A percentile compares a stretch with the other conserved stretches of the same genome.
Conservation (phyloP, 2,797 vertebrate genomes). For the Pseudochirops cupreus region DNA sequence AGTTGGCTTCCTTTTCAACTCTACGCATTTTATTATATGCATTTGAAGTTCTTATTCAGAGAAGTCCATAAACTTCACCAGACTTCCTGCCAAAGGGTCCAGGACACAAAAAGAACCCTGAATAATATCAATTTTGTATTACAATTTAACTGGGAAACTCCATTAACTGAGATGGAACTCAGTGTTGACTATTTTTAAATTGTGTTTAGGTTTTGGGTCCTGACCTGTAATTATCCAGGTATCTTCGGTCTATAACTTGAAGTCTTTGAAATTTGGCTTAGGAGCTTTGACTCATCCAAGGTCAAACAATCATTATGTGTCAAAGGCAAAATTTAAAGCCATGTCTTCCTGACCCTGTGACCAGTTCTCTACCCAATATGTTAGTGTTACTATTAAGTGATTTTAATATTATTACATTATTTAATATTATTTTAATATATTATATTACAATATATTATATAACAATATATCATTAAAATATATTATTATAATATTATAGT, state of each 20-base stretch:
- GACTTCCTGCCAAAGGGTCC: neutral
- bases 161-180: neutral
- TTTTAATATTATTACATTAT: neutral
- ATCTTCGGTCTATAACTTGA: neutral
- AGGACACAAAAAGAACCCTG: neutral
- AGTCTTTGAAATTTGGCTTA: neutral
- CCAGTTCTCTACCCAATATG: neutral
- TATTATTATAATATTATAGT: too few relatives aligned
- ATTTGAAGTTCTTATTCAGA: neutral
- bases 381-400: neutral
- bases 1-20: neutral
- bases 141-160: neutral
- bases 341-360: neutral
- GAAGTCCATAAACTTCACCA: neutral
- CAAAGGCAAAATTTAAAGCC: neutral
- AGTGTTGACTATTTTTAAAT: too few relatives aligned
- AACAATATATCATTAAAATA: too few relatives aligned
- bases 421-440: too few relatives aligned
- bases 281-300: neutral
- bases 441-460: too few relatives aligned
- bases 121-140: neutral
- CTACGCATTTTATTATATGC: neutral
- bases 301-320: neutral
- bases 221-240: neutral
- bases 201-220: neutral